A percentile compares a stretch with the other conserved stretches of the same genome.
These are phyloP conservation scores for Clistopyga incitator DNA, from an alignment of 2,888 invertebrate species.

Conservation along the genomic window DNA sequence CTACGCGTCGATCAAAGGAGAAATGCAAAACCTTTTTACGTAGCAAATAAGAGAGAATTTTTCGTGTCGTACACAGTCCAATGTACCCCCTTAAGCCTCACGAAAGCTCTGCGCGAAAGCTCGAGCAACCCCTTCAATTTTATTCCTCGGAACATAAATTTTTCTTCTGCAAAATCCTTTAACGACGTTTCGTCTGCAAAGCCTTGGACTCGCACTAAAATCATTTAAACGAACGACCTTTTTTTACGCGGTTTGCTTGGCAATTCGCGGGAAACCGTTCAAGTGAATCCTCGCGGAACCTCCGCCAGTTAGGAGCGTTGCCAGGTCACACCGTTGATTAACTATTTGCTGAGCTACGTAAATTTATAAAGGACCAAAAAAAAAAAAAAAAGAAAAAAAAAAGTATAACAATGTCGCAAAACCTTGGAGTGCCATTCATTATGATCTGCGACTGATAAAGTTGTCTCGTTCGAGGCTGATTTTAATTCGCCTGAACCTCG, in stretches of 20 bases:
- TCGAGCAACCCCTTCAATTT: not conserved
- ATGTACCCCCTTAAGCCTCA: too few species aligned
- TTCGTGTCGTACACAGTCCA: too few species aligned
- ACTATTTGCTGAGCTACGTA: not conserved
- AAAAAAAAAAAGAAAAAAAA: not conserved
- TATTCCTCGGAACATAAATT: not conserved
- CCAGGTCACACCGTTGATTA: slow-evolving; percentile 27
- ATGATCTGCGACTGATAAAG: slow-evolving; percentile 16
- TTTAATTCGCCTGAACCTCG: not conserved
- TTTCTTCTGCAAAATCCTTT: not conserved
- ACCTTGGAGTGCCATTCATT: slow-evolving; percentile 1
- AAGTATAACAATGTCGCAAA: not conserved
- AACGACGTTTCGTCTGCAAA: not conserved
- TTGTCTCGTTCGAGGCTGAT: not conserved
- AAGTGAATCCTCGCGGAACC: slow-evolving; percentile 55
- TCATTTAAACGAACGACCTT: slow-evolving; percentile 40
- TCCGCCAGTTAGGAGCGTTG: slow-evolving; percentile 1
- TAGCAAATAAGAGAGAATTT: too few species aligned
- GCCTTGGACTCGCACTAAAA: slow-evolving; percentile 25
- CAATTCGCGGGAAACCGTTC: slow-evolving; percentile 39
- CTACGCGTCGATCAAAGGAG: too few species aligned
- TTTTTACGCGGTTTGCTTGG: slow-evolving; percentile 31
- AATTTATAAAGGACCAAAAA: not conserved
- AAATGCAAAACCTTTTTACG: too few species aligned
- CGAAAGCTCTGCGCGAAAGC: too few species aligned